Conservation (phyloP, 2,113 vertebrate genomes). For the Atrichornis clamosus region DNA sequence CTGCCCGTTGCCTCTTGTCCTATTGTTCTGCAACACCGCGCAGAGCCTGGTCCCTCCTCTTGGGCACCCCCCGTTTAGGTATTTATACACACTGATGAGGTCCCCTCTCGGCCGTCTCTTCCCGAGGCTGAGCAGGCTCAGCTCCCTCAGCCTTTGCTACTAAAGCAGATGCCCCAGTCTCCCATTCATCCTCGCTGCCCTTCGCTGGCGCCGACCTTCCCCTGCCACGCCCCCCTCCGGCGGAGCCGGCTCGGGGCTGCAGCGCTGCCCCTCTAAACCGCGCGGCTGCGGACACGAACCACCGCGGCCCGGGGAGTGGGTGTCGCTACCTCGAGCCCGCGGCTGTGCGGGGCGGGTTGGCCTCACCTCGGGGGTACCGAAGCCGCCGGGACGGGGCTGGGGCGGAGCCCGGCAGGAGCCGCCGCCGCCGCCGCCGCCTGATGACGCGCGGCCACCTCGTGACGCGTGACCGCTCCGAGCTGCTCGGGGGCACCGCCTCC, state of each 20-base stretch:
- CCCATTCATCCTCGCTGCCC: rapidly evolving
- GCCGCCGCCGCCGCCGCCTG: background rate
- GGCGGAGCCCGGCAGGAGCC: too few species aligned
- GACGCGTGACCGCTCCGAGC: background rate
- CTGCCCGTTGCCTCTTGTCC: background rate
- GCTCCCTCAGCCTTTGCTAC: background rate
- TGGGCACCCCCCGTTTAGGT: too few species aligned
- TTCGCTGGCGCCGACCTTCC: background rate
- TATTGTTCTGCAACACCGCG: rapidly evolving
- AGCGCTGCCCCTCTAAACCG: rapidly evolving
- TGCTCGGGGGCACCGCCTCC: background rate
- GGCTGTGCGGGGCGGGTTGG: too few species aligned
- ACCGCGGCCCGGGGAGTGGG: background rate
- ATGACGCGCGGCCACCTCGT: background rate
- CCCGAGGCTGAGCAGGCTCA: too few species aligned
- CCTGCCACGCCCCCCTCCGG: too few species aligned
- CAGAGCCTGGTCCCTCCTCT: background rate
- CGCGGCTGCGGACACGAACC: background rate
- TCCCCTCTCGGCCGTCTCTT: background rate
- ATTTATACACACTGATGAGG: background rate
- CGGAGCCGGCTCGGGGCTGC: background rate
- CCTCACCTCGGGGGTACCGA: background rate
- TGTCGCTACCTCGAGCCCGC: background rate
- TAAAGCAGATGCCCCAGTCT: background rate
- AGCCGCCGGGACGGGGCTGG: background rate